A percentile compares a stretch with the other conserved stretches of the same genome.
Conservation (phyloP, 37 sponge, comb jelly and placozoan genomes). For the Eunapius fragilis region DNA sequence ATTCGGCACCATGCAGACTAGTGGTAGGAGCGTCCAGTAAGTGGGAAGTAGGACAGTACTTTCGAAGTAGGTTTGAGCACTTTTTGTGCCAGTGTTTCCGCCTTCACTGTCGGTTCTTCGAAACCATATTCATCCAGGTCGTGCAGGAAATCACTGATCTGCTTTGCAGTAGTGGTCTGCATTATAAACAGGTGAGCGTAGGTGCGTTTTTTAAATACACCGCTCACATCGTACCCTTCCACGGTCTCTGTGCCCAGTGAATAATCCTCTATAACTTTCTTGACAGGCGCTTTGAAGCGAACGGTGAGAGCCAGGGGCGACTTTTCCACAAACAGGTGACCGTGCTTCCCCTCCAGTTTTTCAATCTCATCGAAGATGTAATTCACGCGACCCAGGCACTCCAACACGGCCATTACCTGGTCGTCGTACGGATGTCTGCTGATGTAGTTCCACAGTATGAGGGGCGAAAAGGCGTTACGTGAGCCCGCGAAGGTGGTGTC, state of each 20-base stretch:
- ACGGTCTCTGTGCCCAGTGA: neutral
- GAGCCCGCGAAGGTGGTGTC: slow-evolving; percentile 46
- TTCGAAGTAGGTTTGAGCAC: too few relatives aligned
- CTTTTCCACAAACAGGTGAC: slow-evolving; percentile 22
- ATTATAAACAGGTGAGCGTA: slow-evolving; percentile 32
- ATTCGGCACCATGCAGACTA: too few relatives aligned
- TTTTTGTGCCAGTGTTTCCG: too few relatives aligned
- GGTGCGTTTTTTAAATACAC: too few relatives aligned
- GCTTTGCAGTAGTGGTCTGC: neutral
- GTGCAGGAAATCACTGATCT: neutral
- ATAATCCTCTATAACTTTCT: slow-evolving; percentile 4
- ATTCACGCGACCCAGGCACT: slow-evolving; percentile 6
- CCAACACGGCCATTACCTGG: neutral
- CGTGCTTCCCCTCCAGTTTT: neutral
- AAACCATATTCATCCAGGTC: too few relatives aligned
- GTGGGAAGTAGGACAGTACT: too few relatives aligned
- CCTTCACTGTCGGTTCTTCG: too few relatives aligned
- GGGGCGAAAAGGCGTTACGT: slow-evolving; percentile 21
- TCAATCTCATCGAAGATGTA: neutral
- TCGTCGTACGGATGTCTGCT: slow-evolving; percentile 23
- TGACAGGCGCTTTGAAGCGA: slow-evolving; percentile 10
- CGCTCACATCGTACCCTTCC: too few relatives aligned
- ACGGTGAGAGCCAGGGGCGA: slow-evolving; percentile 2
- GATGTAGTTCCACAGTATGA: slow-evolving; percentile 38
- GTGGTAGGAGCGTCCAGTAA: too few relatives aligned